phyloP scores from a whole-genome alignment of 2,797 vertebrate genomes.

The Lacerta agilis region DNA sequence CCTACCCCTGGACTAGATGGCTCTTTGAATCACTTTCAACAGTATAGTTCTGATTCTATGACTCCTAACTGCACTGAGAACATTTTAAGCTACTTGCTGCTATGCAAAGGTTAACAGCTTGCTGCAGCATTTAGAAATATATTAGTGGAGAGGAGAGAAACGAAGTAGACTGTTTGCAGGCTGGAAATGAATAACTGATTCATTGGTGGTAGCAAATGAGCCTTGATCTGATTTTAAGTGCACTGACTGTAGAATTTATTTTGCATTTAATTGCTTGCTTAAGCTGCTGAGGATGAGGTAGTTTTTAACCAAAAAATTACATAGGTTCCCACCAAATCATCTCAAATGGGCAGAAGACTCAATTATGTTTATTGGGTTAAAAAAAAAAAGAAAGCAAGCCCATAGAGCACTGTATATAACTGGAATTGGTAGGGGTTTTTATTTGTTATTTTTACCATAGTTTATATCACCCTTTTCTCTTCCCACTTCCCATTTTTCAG shows the following conservation, averaged over 20 bases:
- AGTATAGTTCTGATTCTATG: too few species aligned
- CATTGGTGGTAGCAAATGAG: constrained; percentile 80
- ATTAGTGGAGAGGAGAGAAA: not conserved
- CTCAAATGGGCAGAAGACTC: constrained; percentile 58
- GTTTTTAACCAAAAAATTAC: constrained; percentile 65
- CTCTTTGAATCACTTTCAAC: too few species aligned
- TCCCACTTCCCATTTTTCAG: constrained; percentile 72
- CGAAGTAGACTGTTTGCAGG: constrained; percentile 69
- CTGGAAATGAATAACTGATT: constrained; percentile 73
- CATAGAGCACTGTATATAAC: constrained; percentile 46
- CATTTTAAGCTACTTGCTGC: too few species aligned
- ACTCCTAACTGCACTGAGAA: too few species aligned
- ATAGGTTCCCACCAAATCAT: constrained; percentile 64
- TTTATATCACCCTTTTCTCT: constrained; percentile 69
- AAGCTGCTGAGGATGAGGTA: constrained; percentile 63
- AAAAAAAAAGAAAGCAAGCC: constrained; percentile 28
- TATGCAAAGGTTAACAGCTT: not conserved
- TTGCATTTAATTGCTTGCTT: constrained; percentile 79
- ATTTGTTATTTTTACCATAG: constrained; percentile 75
- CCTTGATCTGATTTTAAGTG: constrained; percentile 83
- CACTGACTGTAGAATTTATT: constrained; percentile 79
- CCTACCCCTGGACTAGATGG: too few species aligned
- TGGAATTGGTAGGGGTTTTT: constrained; percentile 24
- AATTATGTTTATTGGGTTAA: constrained; percentile 75
- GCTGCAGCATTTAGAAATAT: not conserved